phyloP scores from a whole-genome alignment of 2,888 invertebrate genomes.

The Aethes cnicana region DNA sequence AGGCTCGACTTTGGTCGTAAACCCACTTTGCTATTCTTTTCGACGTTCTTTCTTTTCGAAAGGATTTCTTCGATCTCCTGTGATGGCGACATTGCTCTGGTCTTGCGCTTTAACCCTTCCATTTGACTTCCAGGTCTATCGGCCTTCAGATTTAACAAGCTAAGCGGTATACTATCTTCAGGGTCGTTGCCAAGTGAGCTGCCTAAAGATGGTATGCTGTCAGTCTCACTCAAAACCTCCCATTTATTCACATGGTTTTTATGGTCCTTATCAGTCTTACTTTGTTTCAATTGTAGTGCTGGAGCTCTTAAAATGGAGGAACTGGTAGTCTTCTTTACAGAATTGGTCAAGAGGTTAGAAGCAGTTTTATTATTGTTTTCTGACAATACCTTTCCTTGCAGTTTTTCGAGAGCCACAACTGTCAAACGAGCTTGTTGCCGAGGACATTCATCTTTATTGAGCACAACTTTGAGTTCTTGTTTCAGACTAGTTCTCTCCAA shows the following conservation, averaged over 20 bases:
- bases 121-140: slow-evolving; percentile 56
- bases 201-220: slow-evolving; percentile 79
- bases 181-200: slow-evolving; percentile 77
- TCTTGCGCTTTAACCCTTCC: slow-evolving; percentile 78
- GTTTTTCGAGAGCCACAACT: slow-evolving; percentile 83
- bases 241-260: slow-evolving; percentile 77
- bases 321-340: slow-evolving; percentile 55
- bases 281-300: slow-evolving; percentile 68
- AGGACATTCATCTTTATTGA: slow-evolving; percentile 77
- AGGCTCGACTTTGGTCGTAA: slow-evolving; percentile 74
- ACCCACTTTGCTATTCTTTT: slow-evolving; percentile 59
- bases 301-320: slow-evolving; percentile 72
- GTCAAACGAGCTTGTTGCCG: slow-evolving; percentile 79
- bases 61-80: slow-evolving; percentile 82
- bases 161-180: slow-evolving; percentile 83
- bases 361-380: slow-evolving; percentile 51
- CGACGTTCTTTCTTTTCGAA: slow-evolving; percentile 68
- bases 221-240: slow-evolving; percentile 83
- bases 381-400: slow-evolving; percentile 75
- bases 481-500: slow-evolving; percentile 82
- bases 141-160: slow-evolving; percentile 70
- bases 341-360: slow-evolving; percentile 40
- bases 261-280: slow-evolving; percentile 64
- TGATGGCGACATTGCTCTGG: slow-evolving; percentile 82
- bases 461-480: slow-evolving; percentile 72